phyloP scores from a whole-genome alignment of 2,888 invertebrate species.

The Catocala nupta region DNA sequence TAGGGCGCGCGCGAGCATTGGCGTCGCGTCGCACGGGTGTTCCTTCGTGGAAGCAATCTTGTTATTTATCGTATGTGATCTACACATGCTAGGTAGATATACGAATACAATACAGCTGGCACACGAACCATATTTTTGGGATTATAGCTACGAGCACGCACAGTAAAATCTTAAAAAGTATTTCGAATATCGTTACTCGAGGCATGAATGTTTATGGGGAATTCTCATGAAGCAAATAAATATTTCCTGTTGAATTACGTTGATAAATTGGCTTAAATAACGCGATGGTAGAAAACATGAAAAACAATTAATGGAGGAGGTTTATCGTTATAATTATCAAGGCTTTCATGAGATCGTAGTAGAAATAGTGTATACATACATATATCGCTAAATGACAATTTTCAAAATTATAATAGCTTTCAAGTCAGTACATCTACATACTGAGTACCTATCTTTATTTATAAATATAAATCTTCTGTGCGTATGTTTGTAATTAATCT shows the following conservation, averaged over 20 bases:
- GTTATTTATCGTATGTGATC: slow-evolving; percentile 63
- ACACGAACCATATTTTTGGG: slow-evolving; percentile 40
- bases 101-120: slow-evolving; percentile 29
- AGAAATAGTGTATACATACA: slow-evolving; percentile 27
- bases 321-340: slow-evolving; percentile 30
- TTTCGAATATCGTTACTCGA: slow-evolving; percentile 42
- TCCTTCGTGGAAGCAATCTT: slow-evolving; percentile 70
- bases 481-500: too few species aligned
- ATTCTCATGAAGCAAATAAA: slow-evolving; percentile 51
- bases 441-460: too few species aligned
- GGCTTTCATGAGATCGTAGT: slow-evolving; percentile 34
- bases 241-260: slow-evolving; percentile 48
- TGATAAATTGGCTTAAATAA: slow-evolving; percentile 50
- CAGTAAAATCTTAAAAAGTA: slow-evolving; percentile 36
- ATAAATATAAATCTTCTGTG: too few species aligned
- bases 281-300: slow-evolving; percentile 39
- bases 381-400: too few species aligned
- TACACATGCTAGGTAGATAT: slow-evolving; percentile 38
- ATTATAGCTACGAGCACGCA: slow-evolving; percentile 48
- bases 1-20: slow-evolving; percentile 44
- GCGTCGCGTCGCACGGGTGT: slow-evolving; percentile 57
- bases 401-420: too few species aligned
- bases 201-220: slow-evolving; percentile 46
- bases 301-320: slow-evolving; percentile 33
- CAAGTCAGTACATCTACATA: too few species aligned